Percentiles rank a stretch among this genome's conserved stretches.
phyloP scores from a whole-genome alignment of 2,797 vertebrate genomes.

The Urocyon cinereoargenteus region DNA sequence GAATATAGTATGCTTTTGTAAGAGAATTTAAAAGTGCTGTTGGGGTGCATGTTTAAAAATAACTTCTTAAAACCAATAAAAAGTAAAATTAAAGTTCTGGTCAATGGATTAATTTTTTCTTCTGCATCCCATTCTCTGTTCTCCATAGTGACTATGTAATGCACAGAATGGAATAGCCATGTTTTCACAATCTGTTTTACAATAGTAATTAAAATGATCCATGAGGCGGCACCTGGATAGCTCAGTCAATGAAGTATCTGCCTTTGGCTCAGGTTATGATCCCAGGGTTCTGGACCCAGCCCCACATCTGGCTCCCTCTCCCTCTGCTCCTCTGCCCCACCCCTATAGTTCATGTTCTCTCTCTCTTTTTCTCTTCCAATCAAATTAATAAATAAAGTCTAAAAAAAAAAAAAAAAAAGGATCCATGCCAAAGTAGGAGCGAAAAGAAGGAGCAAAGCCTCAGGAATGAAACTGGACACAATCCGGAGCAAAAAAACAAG shows the following conservation, averaged over 20 bases:
- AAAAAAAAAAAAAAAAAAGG: not conserved
- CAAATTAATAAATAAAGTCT: not conserved
- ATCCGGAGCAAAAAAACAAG: not conserved
- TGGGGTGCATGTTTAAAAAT: not conserved
- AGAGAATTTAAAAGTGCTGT: conserved; percentile 24
- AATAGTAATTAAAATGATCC: not conserved
- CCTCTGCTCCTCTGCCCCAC: not conserved
- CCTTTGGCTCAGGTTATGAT: not conserved
- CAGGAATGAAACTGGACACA: not conserved
- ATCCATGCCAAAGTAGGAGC: too few species aligned
- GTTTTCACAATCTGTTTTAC: conserved; percentile 3
- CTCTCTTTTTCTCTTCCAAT: too few species aligned
- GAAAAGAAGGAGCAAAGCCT: not conserved
- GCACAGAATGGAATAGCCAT: not conserved
- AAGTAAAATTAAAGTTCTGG: conserved; percentile 36
- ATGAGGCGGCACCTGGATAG: not conserved
- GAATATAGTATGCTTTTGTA: not conserved
- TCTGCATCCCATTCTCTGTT: not conserved
- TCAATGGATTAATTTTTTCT: not conserved
- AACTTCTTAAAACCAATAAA: conserved; percentile 39
- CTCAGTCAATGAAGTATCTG: not conserved
- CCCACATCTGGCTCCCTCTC: not conserved
- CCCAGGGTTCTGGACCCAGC: not conserved
- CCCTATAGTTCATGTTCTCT: not conserved
- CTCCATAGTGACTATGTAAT: not conserved